phyloP scores from a whole-genome alignment of 2,113 vertebrate species.

The Oxyruncus cristatus region DNA sequence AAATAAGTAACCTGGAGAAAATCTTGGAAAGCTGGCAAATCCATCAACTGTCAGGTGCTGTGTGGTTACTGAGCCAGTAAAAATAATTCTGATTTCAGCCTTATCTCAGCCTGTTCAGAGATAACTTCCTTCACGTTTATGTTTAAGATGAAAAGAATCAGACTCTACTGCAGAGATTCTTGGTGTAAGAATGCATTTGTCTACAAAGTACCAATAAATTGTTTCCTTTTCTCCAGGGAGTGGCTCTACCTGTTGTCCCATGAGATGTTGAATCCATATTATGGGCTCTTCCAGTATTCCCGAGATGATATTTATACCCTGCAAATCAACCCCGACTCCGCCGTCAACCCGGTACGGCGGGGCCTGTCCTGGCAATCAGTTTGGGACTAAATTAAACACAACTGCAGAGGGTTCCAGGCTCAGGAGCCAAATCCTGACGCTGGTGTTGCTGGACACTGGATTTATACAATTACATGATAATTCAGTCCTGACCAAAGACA shows the following conservation, averaged over 20 bases:
- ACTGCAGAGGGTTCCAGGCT: neutral
- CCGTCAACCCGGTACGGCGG: constrained; percentile 90
- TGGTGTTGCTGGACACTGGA: neutral
- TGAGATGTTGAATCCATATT: constrained; percentile 99
- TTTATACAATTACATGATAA: neutral
- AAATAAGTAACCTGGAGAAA: neutral
- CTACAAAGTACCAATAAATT: neutral
- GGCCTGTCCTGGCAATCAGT: neutral
- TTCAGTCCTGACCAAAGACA: neutral
- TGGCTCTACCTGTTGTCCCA: constrained; percentile 98
- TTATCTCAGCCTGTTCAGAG: neutral
- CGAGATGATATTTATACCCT: constrained; percentile 97
- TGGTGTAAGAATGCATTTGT: neutral
- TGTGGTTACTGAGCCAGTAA: neutral
- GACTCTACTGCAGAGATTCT: neutral
- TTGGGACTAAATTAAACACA: neutral
- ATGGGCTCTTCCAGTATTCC: constrained; percentile 98
- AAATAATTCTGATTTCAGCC: neutral
- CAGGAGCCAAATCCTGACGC: neutral
- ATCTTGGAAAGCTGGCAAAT: neutral
- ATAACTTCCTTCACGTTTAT: neutral
- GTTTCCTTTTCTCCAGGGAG: constrained; percentile 77
- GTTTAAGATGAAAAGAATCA: neutral
- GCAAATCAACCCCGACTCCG: constrained; percentile 98
- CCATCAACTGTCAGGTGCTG: neutral